These are phyloP conservation scores for Nemapogon koenigi DNA, from an alignment of 2,888 invertebrate genomes.

Conservation along the genomic window DNA sequence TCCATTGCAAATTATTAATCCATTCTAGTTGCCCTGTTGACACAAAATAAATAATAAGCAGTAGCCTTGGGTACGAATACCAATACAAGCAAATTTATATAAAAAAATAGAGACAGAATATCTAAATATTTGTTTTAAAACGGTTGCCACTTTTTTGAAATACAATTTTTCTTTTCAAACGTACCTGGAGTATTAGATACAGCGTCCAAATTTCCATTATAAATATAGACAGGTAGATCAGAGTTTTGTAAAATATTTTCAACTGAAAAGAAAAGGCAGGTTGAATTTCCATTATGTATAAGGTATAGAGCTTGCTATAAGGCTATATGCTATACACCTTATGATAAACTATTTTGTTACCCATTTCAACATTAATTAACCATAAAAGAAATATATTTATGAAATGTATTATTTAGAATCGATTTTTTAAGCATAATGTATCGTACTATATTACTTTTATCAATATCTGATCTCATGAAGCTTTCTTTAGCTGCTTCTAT, in stretches of 20 bases:
- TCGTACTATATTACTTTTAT: no score
- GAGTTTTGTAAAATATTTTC: slow-evolving; percentile 71
- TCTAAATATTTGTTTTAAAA: no score
- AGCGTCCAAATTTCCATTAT: slow-evolving; percentile 83
- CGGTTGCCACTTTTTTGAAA: no score
- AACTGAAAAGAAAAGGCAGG: slow-evolving; percentile 52
- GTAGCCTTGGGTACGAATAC: no score
- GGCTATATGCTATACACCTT: not conserved
- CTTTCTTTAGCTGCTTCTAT: slow-evolving; percentile 60
- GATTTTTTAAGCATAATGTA: no score
- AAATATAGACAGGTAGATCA: slow-evolving; percentile 68
- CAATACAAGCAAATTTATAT: no score
- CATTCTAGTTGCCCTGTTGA: slow-evolving; percentile 72
- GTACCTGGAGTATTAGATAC: slow-evolving; percentile 84
- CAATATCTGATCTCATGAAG: slow-evolving; percentile 76
- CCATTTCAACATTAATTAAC: not conserved
- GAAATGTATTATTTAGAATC: no score
- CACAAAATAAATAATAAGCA: slow-evolving; percentile 8
- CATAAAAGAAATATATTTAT: no score
- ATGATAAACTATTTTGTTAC: not conserved
- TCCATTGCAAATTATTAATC: slow-evolving; percentile 75
- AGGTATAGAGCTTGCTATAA: not conserved
- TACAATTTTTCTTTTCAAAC: no score
- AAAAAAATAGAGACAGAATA: no score
- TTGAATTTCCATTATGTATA: slow-evolving; percentile 6